Percentiles rank a stretch among this genome's conserved stretches.
Evolutionary conservation across 2,888 invertebrate genomes (phyloP).

Genomic region (Elmis aenea): DNA sequence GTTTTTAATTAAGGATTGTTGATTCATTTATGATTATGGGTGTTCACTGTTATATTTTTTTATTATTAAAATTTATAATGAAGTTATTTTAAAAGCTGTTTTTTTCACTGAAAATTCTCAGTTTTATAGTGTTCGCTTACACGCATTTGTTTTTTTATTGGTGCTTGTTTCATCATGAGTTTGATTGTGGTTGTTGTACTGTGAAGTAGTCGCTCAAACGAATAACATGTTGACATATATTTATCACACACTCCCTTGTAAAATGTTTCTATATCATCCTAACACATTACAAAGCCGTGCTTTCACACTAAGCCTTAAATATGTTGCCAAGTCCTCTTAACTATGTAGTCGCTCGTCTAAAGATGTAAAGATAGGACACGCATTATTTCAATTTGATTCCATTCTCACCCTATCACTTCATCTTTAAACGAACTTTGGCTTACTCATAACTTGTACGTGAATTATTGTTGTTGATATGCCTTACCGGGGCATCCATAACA

Average conservation of each 20-base stretch:
- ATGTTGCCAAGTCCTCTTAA: conserved; percentile 25
- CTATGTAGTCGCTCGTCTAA: conserved; percentile 25
- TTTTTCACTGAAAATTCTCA: no score
- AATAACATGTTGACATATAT: conserved; percentile 27
- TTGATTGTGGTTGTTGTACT: conserved; percentile 5
- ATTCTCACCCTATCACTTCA: conserved; percentile 21
- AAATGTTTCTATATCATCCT: conserved; percentile 23
- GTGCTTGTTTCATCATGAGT: no score
- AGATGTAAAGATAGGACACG: conserved; percentile 26
- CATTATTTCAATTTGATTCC: conserved; percentile 24
- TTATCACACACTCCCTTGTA: conserved; percentile 23
- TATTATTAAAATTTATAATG: no score
- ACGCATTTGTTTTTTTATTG: no score
- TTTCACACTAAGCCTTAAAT: conserved; percentile 28
- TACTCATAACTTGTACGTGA: no score
- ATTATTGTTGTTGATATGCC: no score
- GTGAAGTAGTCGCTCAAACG: conserved; percentile 17
- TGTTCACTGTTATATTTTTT: no score
- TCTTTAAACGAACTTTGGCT: conserved; percentile 12
- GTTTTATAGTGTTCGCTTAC: no score
- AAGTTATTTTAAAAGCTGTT: no score
- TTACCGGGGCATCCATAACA: no score
- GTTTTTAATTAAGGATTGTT: no score
- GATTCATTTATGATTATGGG: no score
- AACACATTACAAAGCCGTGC: conserved; percentile 23